Evolutionary conservation across 2,797 vertebrate species (phyloP).

Genomic region (Echeneis naucrates): DNA sequence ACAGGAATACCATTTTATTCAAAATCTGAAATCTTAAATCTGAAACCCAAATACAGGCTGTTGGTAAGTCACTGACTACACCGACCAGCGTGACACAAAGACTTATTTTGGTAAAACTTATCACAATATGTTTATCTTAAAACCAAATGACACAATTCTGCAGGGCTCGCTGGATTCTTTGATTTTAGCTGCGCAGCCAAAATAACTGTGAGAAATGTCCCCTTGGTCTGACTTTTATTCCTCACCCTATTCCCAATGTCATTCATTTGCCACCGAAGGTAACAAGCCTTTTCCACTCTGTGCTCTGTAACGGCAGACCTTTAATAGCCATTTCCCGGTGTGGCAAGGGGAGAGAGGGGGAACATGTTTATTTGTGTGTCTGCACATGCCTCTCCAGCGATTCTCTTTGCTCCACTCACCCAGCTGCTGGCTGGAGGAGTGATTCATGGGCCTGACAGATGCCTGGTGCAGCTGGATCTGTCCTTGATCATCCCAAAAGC

Average conservation of each 20-base stretch:
- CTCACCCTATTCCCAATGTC: slow-evolving; percentile 87
- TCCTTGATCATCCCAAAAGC: slow-evolving; percentile 99
- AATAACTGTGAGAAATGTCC: slow-evolving; percentile 79
- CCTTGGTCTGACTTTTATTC: slow-evolving; percentile 81
- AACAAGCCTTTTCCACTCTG: slow-evolving; percentile 85
- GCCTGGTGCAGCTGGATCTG: slow-evolving; percentile 99
- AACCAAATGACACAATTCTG: slow-evolving; percentile 56
- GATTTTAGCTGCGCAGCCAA: slow-evolving; percentile 55
- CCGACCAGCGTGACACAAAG: neutral
- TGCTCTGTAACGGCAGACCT: slow-evolving; percentile 86
- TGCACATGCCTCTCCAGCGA: slow-evolving; percentile 86
- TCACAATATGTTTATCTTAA: slow-evolving; percentile 36
- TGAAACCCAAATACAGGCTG: slow-evolving; percentile 22
- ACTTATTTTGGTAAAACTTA: slow-evolving; percentile 33
- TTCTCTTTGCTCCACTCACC: slow-evolving; percentile 92
- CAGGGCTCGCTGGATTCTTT: slow-evolving; percentile 54
- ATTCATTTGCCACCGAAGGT: slow-evolving; percentile 88
- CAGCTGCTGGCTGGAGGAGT: slow-evolving; percentile 96
- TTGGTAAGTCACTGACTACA: slow-evolving; percentile 7
- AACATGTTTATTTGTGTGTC: slow-evolving; percentile 89
- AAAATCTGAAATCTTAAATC: slow-evolving; percentile 10
- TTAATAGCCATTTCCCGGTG: slow-evolving; percentile 89
- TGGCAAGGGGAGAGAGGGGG: slow-evolving; percentile 80
- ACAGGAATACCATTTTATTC: slow-evolving; percentile 17
- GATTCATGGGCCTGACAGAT: slow-evolving; percentile 99